Evolutionary conservation across 1,140 invertebrate species (phyloP).

Genomic region (Drosophila suzukii): DNA sequence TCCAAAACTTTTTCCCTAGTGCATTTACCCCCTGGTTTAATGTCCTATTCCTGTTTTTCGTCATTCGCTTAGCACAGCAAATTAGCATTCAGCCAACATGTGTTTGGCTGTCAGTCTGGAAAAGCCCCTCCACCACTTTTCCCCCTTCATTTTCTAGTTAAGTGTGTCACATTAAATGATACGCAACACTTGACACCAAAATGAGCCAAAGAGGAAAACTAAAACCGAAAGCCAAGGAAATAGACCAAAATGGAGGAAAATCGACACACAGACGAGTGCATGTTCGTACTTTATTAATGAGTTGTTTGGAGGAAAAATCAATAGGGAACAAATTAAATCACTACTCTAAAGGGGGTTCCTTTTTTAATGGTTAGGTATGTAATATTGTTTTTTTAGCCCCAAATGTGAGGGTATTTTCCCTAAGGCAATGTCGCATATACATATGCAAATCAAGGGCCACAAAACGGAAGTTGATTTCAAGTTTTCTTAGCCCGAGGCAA

Average conservation of each 20-base stretch:
- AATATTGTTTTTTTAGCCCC: not conserved
- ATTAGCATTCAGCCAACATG: slow-evolving; percentile 75
- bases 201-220: slow-evolving; percentile 45
- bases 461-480: slow-evolving; percentile 53
- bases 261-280: not conserved
- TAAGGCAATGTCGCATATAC: not conserved
- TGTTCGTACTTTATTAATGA: slow-evolving; percentile 44
- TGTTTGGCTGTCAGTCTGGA: slow-evolving; percentile 58
- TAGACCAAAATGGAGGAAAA: not conserved
- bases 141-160: slow-evolving; percentile 15
- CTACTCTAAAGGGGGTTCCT: not conserved
- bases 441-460: slow-evolving; percentile 36
- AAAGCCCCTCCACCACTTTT: not conserved
- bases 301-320: slow-evolving; percentile 31
- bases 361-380: not conserved
- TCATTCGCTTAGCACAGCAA: slow-evolving; percentile 67
- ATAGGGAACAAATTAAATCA: slow-evolving; percentile 28
- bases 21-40: slow-evolving; percentile 5
- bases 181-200: slow-evolving; percentile 81
- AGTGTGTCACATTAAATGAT: slow-evolving; percentile 81
- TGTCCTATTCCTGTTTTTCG: slow-evolving; percentile 24
- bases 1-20: not conserved
- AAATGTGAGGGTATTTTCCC: not conserved
- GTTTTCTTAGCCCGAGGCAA: slow-evolving; percentile 8
- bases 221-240: slow-evolving; percentile 8